Evolutionary conservation across 92 coral and sea anemone genomes (phyloP), one percentile per base, ranked within the genome.

Genomic region (Bergia sp.): DNA sequence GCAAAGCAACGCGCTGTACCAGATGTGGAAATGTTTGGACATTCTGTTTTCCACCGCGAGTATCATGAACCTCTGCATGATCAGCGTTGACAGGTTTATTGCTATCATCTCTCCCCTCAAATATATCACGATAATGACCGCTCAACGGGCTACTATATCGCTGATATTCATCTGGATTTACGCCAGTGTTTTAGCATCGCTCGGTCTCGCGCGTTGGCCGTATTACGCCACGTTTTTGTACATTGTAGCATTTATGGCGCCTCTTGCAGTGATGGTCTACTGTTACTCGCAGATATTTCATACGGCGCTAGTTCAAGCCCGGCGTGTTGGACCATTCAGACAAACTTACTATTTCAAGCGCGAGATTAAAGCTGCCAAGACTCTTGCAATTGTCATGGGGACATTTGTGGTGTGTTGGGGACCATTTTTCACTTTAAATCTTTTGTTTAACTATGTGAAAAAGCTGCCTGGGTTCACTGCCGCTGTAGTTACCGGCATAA

Each of bases 11-110:
- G 77, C 89, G 42, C 71, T 91, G 47, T 86, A 86, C 58, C 73
- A 85, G 49, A 86, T 91, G 10, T 92, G 98, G 98, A 90, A 88
- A 64, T 82, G 92, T 75, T 73, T 93, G 23, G 98, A 95, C 39
- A 94, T 95, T 18, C 77, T 95, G n/a, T 95, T 95, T 91, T 95
- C 98, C 65, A 93, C 95, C 11, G 98, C 98, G n/a, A 93, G 96
- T 20, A 95, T 95, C 84, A 92, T 95, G 98, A 95, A 95, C 79
- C 88, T 95, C 23, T 92, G 98, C 89, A 96, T 96, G 36, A 95
- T 95, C 61, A 93, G 96, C 50, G 89, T 91, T 44, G 98, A 95
- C 80, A 86, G 96, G 61, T 89, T 85, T 80, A 89, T 93, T 6
- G 96, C 96, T 2, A 95, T 95, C 3, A 90, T 91, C 39, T 90